Evolutionary conservation across 92 coral and sea anemone species (phyloP).

Genomic region (Paragorgia papillata): DNA sequence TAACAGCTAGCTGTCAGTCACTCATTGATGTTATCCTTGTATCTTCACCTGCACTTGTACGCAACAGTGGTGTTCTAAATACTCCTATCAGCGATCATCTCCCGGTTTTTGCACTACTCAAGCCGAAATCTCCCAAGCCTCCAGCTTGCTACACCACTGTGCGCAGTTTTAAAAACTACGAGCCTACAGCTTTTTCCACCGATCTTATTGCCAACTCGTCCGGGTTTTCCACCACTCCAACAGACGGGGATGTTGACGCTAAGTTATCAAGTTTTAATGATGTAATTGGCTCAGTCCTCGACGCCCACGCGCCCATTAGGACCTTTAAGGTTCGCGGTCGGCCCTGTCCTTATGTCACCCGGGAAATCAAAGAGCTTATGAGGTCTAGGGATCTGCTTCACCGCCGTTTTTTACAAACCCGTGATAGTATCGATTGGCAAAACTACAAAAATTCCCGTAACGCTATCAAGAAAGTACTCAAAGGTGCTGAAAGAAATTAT

Average conservation of each 20-base stretch:
- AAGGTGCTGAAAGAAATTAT: slow-evolving; percentile 27
- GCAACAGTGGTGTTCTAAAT: slow-evolving; percentile 27
- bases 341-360: slow-evolving; percentile 16
- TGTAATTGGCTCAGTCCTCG: background rate
- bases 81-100: slow-evolving; percentile 46
- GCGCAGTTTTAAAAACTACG: slow-evolving; percentile 15
- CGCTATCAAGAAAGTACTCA: slow-evolving; percentile 20
- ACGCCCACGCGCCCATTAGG: background rate
- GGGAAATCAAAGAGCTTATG: slow-evolving; percentile 47
- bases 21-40: slow-evolving; percentile 44
- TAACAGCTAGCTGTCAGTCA: slow-evolving; percentile 26
- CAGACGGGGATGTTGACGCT: background rate
- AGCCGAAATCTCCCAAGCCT: slow-evolving; percentile 23
- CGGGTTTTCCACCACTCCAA: background rate
- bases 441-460: slow-evolving; percentile 19
- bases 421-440: slow-evolving; percentile 25
- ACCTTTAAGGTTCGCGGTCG: background rate
- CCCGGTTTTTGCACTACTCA: slow-evolving; percentile 14
- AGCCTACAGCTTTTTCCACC: background rate
- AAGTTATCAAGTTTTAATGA: background rate
- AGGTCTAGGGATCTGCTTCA: slow-evolving; percentile 11
- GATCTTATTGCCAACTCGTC: slow-evolving; percentile 5
- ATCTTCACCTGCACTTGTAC: slow-evolving; percentile 19
- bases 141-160: slow-evolving; percentile 16
- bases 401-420: slow-evolving; percentile 15